phyloP scores from a whole-genome alignment of 2,797 vertebrate species.

The Chaenodraco wilsoni region DNA sequence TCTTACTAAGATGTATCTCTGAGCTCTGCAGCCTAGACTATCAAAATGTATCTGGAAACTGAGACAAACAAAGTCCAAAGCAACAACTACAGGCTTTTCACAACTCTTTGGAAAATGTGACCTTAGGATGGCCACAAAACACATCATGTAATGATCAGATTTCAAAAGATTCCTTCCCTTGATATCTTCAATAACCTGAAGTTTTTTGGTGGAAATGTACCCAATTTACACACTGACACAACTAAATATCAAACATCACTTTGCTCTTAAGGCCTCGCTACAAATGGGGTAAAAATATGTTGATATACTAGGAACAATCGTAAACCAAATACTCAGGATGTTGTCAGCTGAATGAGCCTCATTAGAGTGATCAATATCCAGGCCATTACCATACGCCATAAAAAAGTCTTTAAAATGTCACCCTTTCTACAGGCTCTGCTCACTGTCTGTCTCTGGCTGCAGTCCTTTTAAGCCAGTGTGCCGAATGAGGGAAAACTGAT shows the following conservation, averaged over 20 bases:
- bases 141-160: background rate
- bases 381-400: slow-evolving; percentile 42
- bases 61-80: slow-evolving; percentile 15
- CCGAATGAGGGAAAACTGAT: background rate
- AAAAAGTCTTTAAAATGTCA: slow-evolving; percentile 45
- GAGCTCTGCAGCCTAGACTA: background rate
- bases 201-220: background rate
- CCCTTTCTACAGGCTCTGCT: slow-evolving; percentile 23
- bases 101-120: background rate
- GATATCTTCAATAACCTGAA: background rate
- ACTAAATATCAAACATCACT: background rate
- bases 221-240: background rate
- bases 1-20: slow-evolving; percentile 47
- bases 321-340: slow-evolving; percentile 39
- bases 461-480: background rate
- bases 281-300: background rate
- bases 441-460: no score
- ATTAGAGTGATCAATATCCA: slow-evolving; percentile 54
- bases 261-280: background rate
- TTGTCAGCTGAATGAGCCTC: slow-evolving; percentile 26
- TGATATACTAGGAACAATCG: slow-evolving; percentile 1
- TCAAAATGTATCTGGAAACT: slow-evolving; percentile 23
- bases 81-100: slow-evolving; percentile 1
- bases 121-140: background rate
- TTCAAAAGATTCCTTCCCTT: background rate